phyloP scores from a whole-genome alignment of 2,888 invertebrate species.

The Brachyptera risi region DNA sequence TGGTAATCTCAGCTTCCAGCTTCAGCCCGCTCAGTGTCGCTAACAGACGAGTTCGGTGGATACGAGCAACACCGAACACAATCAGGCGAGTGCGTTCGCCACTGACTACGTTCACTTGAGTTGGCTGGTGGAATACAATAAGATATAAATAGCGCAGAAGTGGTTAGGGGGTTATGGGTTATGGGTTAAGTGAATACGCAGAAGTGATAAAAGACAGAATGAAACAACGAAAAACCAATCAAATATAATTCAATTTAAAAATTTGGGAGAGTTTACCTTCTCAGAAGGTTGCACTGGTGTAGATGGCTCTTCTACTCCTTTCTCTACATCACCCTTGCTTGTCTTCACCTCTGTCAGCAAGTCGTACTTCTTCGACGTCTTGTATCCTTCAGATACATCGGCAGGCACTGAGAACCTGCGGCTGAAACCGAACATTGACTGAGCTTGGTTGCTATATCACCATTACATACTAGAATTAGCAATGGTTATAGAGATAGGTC shows the following conservation, averaged over 20 bases:
- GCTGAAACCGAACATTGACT: too few relatives aligned
- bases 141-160: not conserved
- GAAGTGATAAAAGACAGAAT: too few relatives aligned
- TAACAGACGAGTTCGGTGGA: slow-evolving; percentile 78
- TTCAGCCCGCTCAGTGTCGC: slow-evolving; percentile 92
- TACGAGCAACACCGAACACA: slow-evolving; percentile 83
- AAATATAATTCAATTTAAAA: not conserved
- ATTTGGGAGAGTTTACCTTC: slow-evolving; percentile 37
- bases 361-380: slow-evolving; percentile 49
- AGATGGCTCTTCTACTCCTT: slow-evolving; percentile 43
- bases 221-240: not conserved
- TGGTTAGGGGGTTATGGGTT: too few relatives aligned
- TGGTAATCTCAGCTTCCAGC: slow-evolving; percentile 90
- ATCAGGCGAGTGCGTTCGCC: slow-evolving; percentile 70
- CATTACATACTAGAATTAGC: too few relatives aligned
- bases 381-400: slow-evolving; percentile 66
- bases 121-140: slow-evolving; percentile 38
- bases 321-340: slow-evolving; percentile 54
- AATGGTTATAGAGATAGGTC: too few relatives aligned
- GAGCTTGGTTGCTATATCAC: too few relatives aligned
- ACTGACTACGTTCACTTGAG: slow-evolving; percentile 46
- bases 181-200: too few relatives aligned
- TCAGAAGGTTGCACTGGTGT: slow-evolving; percentile 46
- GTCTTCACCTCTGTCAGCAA: slow-evolving; percentile 55
- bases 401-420: slow-evolving; percentile 63